Evolutionary conservation across 2,797 vertebrate species (phyloP).

Genomic region (Phaenicophaeus curvirostris): DNA sequence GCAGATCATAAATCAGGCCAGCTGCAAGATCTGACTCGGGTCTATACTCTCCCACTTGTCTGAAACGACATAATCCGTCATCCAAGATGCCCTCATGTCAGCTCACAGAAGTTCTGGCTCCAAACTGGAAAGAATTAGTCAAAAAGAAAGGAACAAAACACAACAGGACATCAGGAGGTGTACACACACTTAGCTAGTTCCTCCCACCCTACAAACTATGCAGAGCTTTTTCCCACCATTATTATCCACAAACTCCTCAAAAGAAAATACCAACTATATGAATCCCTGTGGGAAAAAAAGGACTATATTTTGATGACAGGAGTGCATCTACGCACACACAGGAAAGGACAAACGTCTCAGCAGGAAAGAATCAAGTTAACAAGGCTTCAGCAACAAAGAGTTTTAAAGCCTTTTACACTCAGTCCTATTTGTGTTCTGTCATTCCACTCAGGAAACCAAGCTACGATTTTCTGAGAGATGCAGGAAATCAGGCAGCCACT

Average conservation of each 20-base stretch:
- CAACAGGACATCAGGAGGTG: neutral
- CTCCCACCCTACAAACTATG: neutral
- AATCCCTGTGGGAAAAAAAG: neutral
- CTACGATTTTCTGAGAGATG: neutral
- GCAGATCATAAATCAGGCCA: constrained; percentile 47
- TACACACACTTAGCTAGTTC: neutral
- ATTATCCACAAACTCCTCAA: neutral
- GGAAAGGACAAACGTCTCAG: neutral
- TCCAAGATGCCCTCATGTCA: constrained; percentile 33
- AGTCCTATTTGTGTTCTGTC: neutral
- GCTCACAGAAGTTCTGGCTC: constrained; percentile 27
- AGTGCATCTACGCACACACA: neutral
- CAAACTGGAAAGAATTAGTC: neutral
- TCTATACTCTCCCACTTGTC: constrained; percentile 24
- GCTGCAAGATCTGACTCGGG: constrained; percentile 17
- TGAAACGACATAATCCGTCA: constrained; percentile 48
- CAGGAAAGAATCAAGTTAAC: neutral
- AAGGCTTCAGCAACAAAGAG: neutral
- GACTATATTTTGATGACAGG: neutral
- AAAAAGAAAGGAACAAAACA: neutral
- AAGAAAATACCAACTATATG: neutral
- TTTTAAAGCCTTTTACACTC: neutral
- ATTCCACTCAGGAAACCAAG: neutral
- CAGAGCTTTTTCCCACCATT: neutral
- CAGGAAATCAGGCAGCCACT: neutral